Evolutionary conservation across 2,113 vertebrate genomes (phyloP).

Genomic region (Anolis sagrei): DNA sequence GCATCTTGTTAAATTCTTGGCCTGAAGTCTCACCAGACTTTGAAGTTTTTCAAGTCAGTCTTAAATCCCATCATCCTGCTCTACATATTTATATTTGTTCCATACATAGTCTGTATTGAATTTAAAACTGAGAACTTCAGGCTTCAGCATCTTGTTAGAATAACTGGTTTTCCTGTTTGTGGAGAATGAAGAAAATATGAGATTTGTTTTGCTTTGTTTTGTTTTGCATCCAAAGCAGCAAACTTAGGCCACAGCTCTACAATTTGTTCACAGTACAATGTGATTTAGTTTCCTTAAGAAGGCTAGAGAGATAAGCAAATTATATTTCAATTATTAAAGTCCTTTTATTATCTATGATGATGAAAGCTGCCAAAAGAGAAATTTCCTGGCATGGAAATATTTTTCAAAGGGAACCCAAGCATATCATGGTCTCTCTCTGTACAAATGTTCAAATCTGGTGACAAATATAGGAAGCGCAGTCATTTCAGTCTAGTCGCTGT

Average conservation of each 20-base stretch:
- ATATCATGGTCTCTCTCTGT: slow-evolving; percentile 48
- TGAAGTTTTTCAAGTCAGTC: not conserved
- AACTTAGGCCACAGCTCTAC: not conserved
- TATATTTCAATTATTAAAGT: slow-evolving; percentile 67
- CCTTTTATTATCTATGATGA: slow-evolving; percentile 77
- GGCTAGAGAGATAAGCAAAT: slow-evolving; percentile 36
- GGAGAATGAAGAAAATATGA: not conserved
- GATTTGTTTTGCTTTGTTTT: not conserved
- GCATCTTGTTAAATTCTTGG: not conserved
- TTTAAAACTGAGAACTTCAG: not conserved
- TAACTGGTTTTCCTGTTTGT: not conserved
- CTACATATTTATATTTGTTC: not conserved
- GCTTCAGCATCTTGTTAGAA: not conserved
- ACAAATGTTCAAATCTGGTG: slow-evolving; percentile 33
- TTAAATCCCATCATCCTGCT: not conserved
- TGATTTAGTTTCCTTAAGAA: slow-evolving; percentile 36
- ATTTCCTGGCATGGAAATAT: slow-evolving; percentile 75
- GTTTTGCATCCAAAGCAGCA: not conserved
- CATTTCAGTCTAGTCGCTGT: slow-evolving; percentile 85
- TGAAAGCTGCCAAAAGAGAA: slow-evolving; percentile 77
- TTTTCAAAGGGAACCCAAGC: slow-evolving; percentile 54
- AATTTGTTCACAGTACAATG: not conserved
- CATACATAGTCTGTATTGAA: not conserved
- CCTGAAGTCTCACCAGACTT: not conserved
- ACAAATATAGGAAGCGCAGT: slow-evolving; percentile 40